Evolutionary conservation across 2,113 vertebrate genomes (phyloP), one percentile per base, ranked within the genome.

Genomic region (Rutilus rutilus): DNA sequence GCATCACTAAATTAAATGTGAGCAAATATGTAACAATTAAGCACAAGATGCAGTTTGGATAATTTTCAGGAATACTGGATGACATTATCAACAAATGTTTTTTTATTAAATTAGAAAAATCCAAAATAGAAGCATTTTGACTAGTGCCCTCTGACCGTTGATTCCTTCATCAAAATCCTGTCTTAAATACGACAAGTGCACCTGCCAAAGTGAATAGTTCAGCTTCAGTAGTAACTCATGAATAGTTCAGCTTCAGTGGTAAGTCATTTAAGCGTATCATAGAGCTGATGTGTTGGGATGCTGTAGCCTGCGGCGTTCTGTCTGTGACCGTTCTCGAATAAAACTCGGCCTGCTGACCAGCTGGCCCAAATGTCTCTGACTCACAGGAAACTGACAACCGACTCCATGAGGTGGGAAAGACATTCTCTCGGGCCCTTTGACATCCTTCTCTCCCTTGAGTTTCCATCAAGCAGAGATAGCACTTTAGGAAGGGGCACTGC

Each of bases 291-390:
- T 64, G 60, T 64, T 30, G 39, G n/a, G 39, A 62, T 65, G 59
- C 36, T 17, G 21, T 64, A 81, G 36, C 59, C 78, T 19, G 78
- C 17, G 36, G 62, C 50, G 2, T 33, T 76, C 45, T 76, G 39
- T 50, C 6, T 25, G 4, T 47, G 42, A 75, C 25, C 23, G 15
- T 17, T 47, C 36, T 76, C 6, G 1, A 83, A 57, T 83, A 11
- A 74, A 83, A 25, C n/a, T 23, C 23, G 50, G 33, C 30, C 81
- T 54, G 30, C 47, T 17, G 23, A 27, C 81, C 81, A 83, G 65
- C 36, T 67, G 69, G 81, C 47, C 50, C 64, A 81, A 15, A 14
- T 14, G 36, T 17, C 36, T 76, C 42, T 36, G 19, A 36, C 47
- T n/a, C 17, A 52, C 7, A 33, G 57, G 57, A 67, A 75, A 59